These are phyloP conservation scores for Athene noctua DNA, from an alignment of 2,113 vertebrate genomes.

Conservation along the genomic window DNA sequence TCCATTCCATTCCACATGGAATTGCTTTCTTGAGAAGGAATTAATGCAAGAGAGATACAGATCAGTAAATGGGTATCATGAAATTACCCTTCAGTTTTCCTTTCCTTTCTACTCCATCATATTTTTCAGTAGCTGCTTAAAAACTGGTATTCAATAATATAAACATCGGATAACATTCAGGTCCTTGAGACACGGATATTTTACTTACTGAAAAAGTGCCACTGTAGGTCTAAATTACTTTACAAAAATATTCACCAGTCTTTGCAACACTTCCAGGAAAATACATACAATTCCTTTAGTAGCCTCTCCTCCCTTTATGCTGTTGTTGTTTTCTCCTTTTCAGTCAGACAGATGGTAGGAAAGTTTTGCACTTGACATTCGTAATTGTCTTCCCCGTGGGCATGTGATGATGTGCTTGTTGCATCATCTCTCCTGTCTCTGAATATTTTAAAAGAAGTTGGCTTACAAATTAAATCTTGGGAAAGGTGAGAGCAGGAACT, in stretches of 20 bases:
- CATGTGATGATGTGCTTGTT: not conserved
- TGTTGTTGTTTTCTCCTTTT: not conserved
- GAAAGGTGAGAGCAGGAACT: slow-evolving; percentile 20
- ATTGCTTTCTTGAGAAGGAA: not conserved
- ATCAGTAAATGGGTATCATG: not conserved
- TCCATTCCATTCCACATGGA: not conserved
- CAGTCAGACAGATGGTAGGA: not conserved
- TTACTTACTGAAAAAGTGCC: not conserved
- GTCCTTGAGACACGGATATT: not conserved
- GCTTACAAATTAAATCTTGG: not conserved
- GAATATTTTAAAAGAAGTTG: not conserved
- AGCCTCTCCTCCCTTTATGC: not conserved
- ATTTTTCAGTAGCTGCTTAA: not conserved
- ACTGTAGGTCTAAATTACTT: not conserved
- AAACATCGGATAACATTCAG: not conserved
- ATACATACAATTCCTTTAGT: not conserved
- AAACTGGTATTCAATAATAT: not conserved
- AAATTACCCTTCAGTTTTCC: not conserved
- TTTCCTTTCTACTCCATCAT: not conserved
- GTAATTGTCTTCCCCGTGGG: not conserved
- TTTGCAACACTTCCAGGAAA: slow-evolving; percentile 3
- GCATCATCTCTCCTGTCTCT: not conserved
- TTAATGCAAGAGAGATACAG: not conserved
- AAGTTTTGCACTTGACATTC: not conserved
- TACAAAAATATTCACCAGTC: not conserved